phyloP scores from a whole-genome alignment of 2,797 vertebrate species.

The Pempheris klunzingeri region DNA sequence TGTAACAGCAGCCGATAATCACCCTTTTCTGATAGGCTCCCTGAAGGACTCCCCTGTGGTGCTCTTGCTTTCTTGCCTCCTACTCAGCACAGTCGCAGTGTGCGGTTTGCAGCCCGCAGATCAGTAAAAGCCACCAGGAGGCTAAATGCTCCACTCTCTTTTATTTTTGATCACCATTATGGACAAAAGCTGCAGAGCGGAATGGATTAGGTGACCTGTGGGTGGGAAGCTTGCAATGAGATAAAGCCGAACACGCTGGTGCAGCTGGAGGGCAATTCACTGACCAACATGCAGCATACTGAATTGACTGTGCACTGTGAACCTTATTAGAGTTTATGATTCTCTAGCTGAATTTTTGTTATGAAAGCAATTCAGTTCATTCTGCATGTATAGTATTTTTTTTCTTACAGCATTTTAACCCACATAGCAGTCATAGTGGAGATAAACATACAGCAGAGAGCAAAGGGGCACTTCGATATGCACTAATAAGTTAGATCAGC shows the following conservation, averaged over 20 bases:
- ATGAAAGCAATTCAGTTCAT: too few species aligned
- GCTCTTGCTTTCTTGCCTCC: conserved; percentile 44
- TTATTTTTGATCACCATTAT: conserved; percentile 52
- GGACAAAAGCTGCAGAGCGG: conserved; percentile 46
- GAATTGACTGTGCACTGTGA: conserved; percentile 6
- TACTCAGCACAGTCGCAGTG: conserved; percentile 31
- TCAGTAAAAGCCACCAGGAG: conserved; percentile 41
- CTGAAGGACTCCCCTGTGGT: conserved; percentile 38
- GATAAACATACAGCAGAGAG: conserved; percentile 3
- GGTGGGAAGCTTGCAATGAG: conserved; percentile 30
- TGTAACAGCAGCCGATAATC: conserved; percentile 51
- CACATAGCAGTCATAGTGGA: background rate
- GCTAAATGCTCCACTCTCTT: conserved; percentile 37
- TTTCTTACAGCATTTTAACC: conserved; percentile 15
- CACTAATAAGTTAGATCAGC: conserved; percentile 35
- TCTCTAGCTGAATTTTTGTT: background rate
- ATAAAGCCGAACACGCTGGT: conserved; percentile 16
- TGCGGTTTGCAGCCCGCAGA: conserved; percentile 37
- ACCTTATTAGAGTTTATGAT: background rate
- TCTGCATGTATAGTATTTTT: background rate
- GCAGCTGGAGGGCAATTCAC: conserved; percentile 22
- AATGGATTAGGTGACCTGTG: conserved; percentile 52
- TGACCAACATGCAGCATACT: conserved; percentile 10
- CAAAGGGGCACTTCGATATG: conserved; percentile 9
- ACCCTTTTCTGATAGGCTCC: conserved; percentile 20